Conservation (phyloP, 1,140 invertebrate species). For the Coelopa frigida region DNA sequence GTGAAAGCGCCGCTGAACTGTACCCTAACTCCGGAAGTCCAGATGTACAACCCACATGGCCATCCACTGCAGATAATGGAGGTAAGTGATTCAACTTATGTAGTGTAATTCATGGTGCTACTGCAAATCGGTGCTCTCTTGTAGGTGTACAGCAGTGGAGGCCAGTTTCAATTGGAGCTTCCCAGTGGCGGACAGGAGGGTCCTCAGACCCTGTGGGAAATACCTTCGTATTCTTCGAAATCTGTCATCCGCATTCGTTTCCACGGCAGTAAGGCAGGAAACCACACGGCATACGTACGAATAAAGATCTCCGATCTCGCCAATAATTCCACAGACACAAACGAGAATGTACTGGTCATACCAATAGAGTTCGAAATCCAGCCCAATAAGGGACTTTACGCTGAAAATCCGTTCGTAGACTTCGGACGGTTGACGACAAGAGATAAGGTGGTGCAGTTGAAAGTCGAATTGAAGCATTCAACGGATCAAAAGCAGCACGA, state of each 20-base stretch:
- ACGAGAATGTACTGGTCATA: constrained; percentile 58
- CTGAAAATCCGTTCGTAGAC: constrained; percentile 69
- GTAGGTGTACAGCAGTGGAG: constrained; percentile 73
- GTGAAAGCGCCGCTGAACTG: constrained; percentile 88
- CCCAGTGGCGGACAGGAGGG: constrained; percentile 67
- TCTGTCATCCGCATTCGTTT: constrained; percentile 82
- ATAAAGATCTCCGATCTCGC: constrained; percentile 31
- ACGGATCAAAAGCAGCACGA: constrained; percentile 12
- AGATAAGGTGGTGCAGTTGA: neutral
- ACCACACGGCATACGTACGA: constrained; percentile 45
- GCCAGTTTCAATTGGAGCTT: constrained; percentile 84
- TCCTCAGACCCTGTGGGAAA: constrained; percentile 76
- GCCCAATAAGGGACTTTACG: constrained; percentile 64
- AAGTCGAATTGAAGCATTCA: constrained; percentile 14
- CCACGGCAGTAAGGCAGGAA: constrained; percentile 53
- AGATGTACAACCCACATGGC: constrained; percentile 89
- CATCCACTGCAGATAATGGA: constrained; percentile 70
- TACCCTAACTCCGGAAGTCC: constrained; percentile 80
- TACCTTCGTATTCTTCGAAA: constrained; percentile 83
- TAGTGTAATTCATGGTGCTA: constrained; percentile 58
- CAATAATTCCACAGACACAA: constrained; percentile 12
- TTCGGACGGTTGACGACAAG: constrained; percentile 58
- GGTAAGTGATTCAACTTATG: constrained; percentile 14
- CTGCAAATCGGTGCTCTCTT: constrained; percentile 48
- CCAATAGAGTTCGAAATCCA: constrained; percentile 84